Evolutionary conservation across 2,888 invertebrate genomes (phyloP), one percentile per base, ranked within the genome.

Genomic region (Heliconius hortense): DNA sequence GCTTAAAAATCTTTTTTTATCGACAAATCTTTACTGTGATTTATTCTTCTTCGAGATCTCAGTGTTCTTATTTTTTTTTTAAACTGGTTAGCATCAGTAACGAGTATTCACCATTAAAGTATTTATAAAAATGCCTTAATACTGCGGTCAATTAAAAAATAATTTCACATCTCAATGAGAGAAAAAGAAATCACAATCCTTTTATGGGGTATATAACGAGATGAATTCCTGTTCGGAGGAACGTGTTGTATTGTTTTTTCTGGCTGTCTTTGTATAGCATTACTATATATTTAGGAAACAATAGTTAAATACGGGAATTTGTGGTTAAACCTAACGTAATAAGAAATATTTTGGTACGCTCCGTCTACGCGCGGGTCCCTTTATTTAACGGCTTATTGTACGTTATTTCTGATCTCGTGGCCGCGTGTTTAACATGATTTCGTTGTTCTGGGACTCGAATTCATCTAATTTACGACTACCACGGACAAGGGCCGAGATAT

Each of bases 191-290:
- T 84, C 84, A 84, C 84, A 86, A 85, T 84, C 88, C 87, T 86
- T 89, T 85, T 86, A 86, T 84, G 86, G 85, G 81, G 82, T 84
- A 86, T 83, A 85, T 87, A 86, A 88, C 85, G 86, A 87, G 88
- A 86, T 82, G 86, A 87, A 88, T 88, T 88, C 89, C 86, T 83
- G 82, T 81, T 85, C 83, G 80, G 84, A 84, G 82, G 84, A 83
- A 82, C 78, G 82, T 81, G 84, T 86, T 86, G 84, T 85, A 87
- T 87, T 87, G 83, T 86, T 86, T 88, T 87, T 84, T 84, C 82
- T 81, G 79, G 73, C 79, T 79, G 83, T 81, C 79, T 83, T 81
- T 84, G 79, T 81, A 77, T 75, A 76, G 62, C 73, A 77, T 79
- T 77, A 75, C 74, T 77, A 80, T 77, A 79, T 77, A 80, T 80